Evolutionary conservation across 1,140 invertebrate species (phyloP), one percentile per base, ranked within the genome.

Genomic region (Pogonomyrmex californicus): DNA sequence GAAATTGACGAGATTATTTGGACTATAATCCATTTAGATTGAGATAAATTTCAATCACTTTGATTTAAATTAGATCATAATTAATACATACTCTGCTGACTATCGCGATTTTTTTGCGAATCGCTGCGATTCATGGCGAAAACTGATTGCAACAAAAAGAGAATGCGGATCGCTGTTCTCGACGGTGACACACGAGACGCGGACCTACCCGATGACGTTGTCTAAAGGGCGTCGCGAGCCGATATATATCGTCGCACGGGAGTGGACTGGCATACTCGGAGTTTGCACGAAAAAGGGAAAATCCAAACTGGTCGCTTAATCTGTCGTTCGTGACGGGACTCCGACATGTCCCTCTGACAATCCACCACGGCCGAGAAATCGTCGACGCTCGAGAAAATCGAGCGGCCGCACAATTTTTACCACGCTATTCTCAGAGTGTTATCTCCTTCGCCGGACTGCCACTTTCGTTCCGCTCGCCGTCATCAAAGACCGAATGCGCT

Each of bases 221-320:
- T 65, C 36, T 41, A 63, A 65, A 63, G 54, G 54, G 63, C 65
- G 51, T 65, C 56, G 33, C 62, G 62, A 78, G 44, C 65, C 76
- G 66, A 82, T 83, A 73, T 63, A 63, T 86, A 54, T 65, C 71
- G 49, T 23, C 10, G 23, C 33, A 23, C 56, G 49, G 44, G 23
- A 86, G 60, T 5, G n/a, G 33, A 70, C 51, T n/a, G 41, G 41
- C 36, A 33, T 41, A 23, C 81, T 73, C 65, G 54, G 38, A 79
- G 41, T 9, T 14, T 36, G 66, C 49, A 82, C 36, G 54, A 83
- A 65, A 87, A 83, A 54, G 44, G 86, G 49, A 83, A 86, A 87
- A 87, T 73, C 78, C 38, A 78, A 88, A 82, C 85, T 77, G 44
- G 85, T 86, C 83, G 54, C 60, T 73, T 86, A 86, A 88, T 82